A percentile compares a stretch with the other conserved stretches of the same genome.
Conservation (phyloP, 2,113 vertebrate genomes). For the Taxidea taxus region DNA sequence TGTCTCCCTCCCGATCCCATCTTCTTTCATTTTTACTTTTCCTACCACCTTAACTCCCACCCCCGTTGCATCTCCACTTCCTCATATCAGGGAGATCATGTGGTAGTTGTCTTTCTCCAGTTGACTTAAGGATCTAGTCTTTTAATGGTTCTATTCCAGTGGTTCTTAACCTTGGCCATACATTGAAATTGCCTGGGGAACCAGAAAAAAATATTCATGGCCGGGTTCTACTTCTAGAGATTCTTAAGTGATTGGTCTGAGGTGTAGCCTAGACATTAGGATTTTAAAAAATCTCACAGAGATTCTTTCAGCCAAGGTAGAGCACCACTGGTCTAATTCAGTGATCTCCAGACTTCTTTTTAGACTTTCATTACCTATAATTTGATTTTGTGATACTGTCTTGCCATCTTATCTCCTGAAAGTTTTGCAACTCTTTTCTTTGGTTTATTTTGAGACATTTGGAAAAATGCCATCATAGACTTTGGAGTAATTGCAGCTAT, state of each 20-base stretch:
- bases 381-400: slow-evolving; percentile 21
- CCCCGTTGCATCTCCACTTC: too few relatives aligned
- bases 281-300: background rate
- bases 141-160: background rate
- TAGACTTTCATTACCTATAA: background rate
- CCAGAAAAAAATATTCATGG: background rate
- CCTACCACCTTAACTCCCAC: too few relatives aligned
- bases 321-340: slow-evolving; percentile 3
- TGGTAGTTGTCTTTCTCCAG: too few relatives aligned
- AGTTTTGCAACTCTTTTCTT: background rate
- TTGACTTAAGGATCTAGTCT: background rate
- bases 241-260: background rate
- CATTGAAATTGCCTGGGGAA: background rate
- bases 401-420: background rate
- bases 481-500: slow-evolving; percentile 49
- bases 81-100: too few relatives aligned
- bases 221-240: background rate
- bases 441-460: slow-evolving; percentile 41
- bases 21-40: too few relatives aligned
- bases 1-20: too few relatives aligned
- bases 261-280: background rate
- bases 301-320: background rate
- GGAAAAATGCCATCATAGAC: background rate
- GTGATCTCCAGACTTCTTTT: background rate
- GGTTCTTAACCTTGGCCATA: background rate